Percentiles rank a stretch among this genome's conserved stretches.
Conservation (phyloP, 2,888 invertebrate species). For the Luperina testacea region DNA sequence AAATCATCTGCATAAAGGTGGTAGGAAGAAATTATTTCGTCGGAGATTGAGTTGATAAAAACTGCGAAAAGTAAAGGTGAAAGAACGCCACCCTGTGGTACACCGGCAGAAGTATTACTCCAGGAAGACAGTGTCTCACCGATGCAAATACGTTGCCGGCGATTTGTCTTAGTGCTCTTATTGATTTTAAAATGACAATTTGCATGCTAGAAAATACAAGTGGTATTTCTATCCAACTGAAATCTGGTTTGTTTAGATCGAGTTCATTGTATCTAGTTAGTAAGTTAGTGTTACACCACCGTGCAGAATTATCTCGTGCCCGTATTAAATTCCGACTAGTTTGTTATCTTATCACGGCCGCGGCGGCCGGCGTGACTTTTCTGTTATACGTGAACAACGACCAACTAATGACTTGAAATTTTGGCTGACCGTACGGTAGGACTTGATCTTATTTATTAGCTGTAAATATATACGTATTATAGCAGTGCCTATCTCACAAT, state of each 20-base stretch:
- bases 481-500: constrained; percentile 3
- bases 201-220: neutral
- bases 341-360: too few species aligned
- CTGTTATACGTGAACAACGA: neutral
- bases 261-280: neutral
- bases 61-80: too few species aligned
- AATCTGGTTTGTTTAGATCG: neutral
- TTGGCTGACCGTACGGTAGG: neutral
- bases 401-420: neutral
- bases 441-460: neutral
- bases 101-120: too few species aligned
- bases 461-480: neutral
- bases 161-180: neutral
- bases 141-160: too few species aligned
- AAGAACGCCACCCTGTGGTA: too few species aligned
- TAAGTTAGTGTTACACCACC: neutral
- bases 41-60: too few species aligned
- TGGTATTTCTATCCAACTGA: neutral
- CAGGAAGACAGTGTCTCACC: too few species aligned
- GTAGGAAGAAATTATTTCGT: too few species aligned
- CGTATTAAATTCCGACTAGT: neutral
- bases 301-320: neutral
- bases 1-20: too few species aligned
- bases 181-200: neutral
- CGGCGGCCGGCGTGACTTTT: neutral